Evolutionary conservation across 1,140 invertebrate species (phyloP).

Genomic region (Anoplolepis gracilipes): DNA sequence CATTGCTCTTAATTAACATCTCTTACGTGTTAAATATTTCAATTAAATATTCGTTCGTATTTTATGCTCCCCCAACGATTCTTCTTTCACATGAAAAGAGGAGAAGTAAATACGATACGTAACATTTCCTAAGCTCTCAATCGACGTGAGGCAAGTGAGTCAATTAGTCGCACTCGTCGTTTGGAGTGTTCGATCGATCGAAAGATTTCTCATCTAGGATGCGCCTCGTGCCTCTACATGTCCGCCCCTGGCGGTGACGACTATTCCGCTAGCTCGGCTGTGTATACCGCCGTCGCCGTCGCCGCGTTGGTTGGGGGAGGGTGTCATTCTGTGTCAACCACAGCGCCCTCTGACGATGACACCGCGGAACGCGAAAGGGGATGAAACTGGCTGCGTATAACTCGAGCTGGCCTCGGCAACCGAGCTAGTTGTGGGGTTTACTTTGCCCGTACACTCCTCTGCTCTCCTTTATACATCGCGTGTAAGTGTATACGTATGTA

Average conservation of each 20-base stretch:
- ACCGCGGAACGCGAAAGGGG: conserved; percentile 84
- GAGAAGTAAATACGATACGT: conserved; percentile 9
- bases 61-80: not conserved
- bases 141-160: conserved; percentile 32
- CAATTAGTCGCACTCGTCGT: conserved; percentile 54
- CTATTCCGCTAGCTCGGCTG: conserved; percentile 69
- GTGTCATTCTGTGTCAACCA: conserved; percentile 85
- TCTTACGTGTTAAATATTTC: too few relatives aligned
- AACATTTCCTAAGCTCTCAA: conserved; percentile 8
- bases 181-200: conserved; percentile 57
- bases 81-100: not conserved
- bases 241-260: conserved; percentile 70
- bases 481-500: not conserved
- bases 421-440: conserved; percentile 77
- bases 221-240: conserved; percentile 62
- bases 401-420: conserved; percentile 75
- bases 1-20: not conserved
- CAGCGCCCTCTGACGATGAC: conserved; percentile 86
- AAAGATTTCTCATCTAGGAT: conserved; percentile 62
- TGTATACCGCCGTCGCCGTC: conserved; percentile 48
- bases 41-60: too few relatives aligned
- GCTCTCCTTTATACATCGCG: conserved; percentile 62
- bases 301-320: conserved; percentile 65
- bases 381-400: conserved; percentile 82
- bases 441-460: conserved; percentile 72